Conservation (phyloP, 1,140 invertebrate species). For the Pentalonia nigronervosa region DNA sequence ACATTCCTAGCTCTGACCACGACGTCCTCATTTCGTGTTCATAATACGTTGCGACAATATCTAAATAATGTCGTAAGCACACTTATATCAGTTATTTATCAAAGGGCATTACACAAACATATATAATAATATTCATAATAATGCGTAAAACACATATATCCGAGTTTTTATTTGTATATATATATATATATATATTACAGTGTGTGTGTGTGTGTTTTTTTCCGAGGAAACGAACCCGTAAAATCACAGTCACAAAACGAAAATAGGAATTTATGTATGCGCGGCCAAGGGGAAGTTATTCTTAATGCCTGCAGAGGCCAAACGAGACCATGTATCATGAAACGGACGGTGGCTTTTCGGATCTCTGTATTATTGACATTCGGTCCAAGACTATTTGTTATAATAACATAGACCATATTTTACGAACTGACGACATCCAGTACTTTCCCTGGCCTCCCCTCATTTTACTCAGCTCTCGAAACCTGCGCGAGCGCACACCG, state of each 20-base stretch:
- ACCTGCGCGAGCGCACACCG: background rate
- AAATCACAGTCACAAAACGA: background rate
- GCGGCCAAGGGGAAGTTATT: slow-evolving; percentile 14
- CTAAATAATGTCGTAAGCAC: too few species aligned
- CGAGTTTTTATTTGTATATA: background rate
- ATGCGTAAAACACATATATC: background rate
- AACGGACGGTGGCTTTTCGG: slow-evolving; percentile 42
- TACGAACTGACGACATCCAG: slow-evolving; percentile 32
- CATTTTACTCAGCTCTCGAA: background rate
- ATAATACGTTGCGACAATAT: too few species aligned
- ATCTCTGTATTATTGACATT: slow-evolving; percentile 53
- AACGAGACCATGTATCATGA: slow-evolving; percentile 30
- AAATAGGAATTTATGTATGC: slow-evolving; percentile 36
- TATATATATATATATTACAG: background rate
- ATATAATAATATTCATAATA: background rate
- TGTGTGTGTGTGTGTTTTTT: background rate
- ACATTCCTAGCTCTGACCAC: too few species aligned
- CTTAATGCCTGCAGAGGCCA: background rate
- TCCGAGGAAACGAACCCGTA: background rate
- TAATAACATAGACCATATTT: slow-evolving; percentile 46
- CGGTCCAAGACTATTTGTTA: slow-evolving; percentile 49
- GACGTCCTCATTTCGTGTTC: background rate
- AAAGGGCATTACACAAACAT: too few species aligned
- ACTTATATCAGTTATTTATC: too few species aligned
- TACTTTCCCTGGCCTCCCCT: background rate